These are phyloP conservation scores for Drosophila paulistorum DNA, from an alignment of 1,140 invertebrate species.

Conservation along the genomic window DNA sequence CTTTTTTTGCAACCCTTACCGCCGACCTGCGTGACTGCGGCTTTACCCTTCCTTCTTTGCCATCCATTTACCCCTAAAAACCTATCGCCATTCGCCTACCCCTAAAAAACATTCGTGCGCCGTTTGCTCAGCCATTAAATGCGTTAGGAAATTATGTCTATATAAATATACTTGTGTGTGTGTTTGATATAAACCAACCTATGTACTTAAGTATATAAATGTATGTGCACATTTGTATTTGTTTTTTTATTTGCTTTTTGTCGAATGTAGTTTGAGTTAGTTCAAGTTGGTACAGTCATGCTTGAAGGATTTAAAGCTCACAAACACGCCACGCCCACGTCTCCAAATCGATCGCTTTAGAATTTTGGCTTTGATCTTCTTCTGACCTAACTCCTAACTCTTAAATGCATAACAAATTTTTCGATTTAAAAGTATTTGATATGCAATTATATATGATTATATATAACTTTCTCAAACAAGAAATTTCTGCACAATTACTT, in stretches of 20 bases:
- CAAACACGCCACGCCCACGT: constrained; percentile 43
- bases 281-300: not conserved
- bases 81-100: not conserved
- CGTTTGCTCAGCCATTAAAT: constrained; percentile 62
- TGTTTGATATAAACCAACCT: not conserved
- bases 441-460: too few relatives aligned
- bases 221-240: not conserved
- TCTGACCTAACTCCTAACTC: too few relatives aligned
- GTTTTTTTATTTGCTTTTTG: constrained; percentile 12
- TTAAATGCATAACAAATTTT: too few relatives aligned
- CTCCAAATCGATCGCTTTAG: not conserved
- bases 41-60: not conserved
- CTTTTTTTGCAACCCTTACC: constrained; percentile 53
- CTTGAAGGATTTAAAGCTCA: not conserved
- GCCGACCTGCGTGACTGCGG: constrained; percentile 11
- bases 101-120: constrained; percentile 12
- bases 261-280: constrained; percentile 29
- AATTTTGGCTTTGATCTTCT: too few relatives aligned
- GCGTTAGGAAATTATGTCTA: constrained; percentile 56
- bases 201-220: constrained; percentile 25
- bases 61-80: constrained; percentile 6
- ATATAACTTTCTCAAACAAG: too few relatives aligned
- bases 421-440: too few relatives aligned
- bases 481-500: too few relatives aligned
- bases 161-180: constrained; percentile 16